A percentile compares a stretch with the other conserved stretches of the same genome.
Evolutionary conservation across 2,888 invertebrate genomes (phyloP).

Genomic region (Smittia aterrima): DNA sequence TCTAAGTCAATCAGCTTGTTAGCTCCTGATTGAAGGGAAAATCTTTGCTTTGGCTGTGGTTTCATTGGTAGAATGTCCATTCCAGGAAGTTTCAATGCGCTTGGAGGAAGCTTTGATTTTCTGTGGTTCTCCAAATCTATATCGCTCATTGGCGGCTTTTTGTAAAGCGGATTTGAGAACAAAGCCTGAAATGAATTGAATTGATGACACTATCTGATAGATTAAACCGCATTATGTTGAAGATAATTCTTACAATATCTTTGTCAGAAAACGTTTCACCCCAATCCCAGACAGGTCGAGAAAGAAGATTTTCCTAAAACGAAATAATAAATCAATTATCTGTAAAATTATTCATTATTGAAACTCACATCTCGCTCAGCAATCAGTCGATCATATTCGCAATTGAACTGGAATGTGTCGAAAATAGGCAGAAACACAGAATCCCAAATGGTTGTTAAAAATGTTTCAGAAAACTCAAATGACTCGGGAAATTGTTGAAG

Average conservation of each 20-base stretch:
- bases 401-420: constrained; percentile 91
- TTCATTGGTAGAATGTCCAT: constrained; percentile 42
- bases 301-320: constrained; percentile 55
- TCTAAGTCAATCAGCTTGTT: constrained; percentile 10
- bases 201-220: too few species aligned
- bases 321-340: background rate
- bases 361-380: constrained; percentile 60
- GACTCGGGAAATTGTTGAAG: constrained; percentile 81
- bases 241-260: constrained; percentile 60
- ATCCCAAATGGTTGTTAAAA: constrained; percentile 91
- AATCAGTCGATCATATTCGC: constrained; percentile 69
- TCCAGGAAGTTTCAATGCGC: constrained; percentile 47
- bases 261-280: constrained; percentile 78
- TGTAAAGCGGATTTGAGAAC: constrained; percentile 82
- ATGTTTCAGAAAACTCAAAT: constrained; percentile 91
- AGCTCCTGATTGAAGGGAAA: constrained; percentile 43
- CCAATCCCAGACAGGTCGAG: constrained; percentile 89
- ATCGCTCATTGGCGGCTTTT: constrained; percentile 48
- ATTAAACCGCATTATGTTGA: background rate
- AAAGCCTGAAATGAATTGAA: constrained; percentile 57
- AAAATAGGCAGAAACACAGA: constrained; percentile 82
- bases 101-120: constrained; percentile 49
- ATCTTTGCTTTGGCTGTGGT: constrained; percentile 45
- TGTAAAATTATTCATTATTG: background rate
- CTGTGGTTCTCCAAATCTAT: constrained; percentile 45